Evolutionary conservation across 2,888 invertebrate species (phyloP), one percentile per base, ranked within the genome.

Genomic region (Chesias legatella): DNA sequence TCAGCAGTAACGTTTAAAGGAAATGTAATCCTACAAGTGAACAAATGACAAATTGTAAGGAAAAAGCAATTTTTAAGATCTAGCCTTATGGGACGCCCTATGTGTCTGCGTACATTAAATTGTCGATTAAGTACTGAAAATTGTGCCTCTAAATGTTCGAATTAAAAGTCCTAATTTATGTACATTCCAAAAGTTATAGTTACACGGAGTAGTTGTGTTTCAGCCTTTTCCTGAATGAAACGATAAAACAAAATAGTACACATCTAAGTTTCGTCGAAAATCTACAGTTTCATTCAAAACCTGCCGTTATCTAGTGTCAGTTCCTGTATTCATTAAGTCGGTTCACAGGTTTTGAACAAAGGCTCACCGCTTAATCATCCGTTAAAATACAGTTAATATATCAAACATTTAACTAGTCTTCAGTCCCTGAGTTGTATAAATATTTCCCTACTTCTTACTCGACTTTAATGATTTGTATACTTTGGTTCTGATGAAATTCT

Each of bases 381-480:
- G 83, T 77, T 82, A 84, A 79, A 84, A 82, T 86, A 88, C 82
- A 85, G 84, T 84, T 80, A 75, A 79, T 85, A 86, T 88, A 85
- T 88, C 82, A 86, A 86, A 88, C 86, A 82, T 85, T 86, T 88
- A 88, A 74, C 84, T 85, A 88, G 79, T 86, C 82, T 84, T 88
- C 88, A 88, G 88, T 88, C 88, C 86, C 84, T 82, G 85, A 72
- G 76, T 83, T 85, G 79, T 86, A 85, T 85, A 88, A 84, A 88
- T 88, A 88, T 80, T 82, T 84, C 79, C 85, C 86, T 88, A 88
- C 85, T 74, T 80, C 85, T 88, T 86, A 88, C 74, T 79, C 76
- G 84, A 85, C 68, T 84, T 86, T 85, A 83, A 84, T 85, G 85
- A 84, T 86, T 86, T 86, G 84, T 86, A 88, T 84, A 88, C 82